Percentiles rank a stretch among this genome's conserved stretches.
Evolutionary conservation across 2,113 vertebrate genomes (phyloP).

Genomic region (Paradoxurus hermaphroditus): DNA sequence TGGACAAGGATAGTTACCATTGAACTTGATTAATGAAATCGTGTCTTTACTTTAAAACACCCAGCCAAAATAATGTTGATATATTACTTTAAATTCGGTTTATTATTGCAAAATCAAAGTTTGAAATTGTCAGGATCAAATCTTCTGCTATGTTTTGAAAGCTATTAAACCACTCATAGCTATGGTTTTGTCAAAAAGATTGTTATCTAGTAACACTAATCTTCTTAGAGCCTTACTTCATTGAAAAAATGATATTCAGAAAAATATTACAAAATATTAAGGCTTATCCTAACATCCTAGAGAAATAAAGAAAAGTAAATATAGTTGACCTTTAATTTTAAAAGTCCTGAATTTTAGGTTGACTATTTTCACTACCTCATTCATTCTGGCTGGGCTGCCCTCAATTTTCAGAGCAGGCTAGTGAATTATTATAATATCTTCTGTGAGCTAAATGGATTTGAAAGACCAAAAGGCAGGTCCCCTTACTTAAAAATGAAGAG

Average conservation of each 20-base stretch:
- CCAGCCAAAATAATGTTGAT: not conserved
- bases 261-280: constrained; percentile 12
- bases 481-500: not conserved
- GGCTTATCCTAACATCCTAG: not conserved
- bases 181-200: not conserved
- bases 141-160: not conserved
- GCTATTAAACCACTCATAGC: not conserved
- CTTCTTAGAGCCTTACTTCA: not conserved
- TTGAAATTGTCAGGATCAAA: not conserved
- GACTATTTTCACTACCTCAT: not conserved
- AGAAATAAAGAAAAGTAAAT: constrained; percentile 3
- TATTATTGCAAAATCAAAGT: not conserved
- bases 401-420: not conserved
- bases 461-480: not conserved
- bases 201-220: not conserved
- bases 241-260: not conserved
- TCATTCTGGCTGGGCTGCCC: not conserved
- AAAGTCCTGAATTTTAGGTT: not conserved
- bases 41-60: not conserved
- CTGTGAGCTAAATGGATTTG: not conserved
- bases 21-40: not conserved
- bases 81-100: not conserved
- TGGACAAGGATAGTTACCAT: not conserved
- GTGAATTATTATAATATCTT: not conserved
- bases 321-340: not conserved